These are phyloP conservation scores for Idaea dimidiata DNA, from an alignment of 2,888 invertebrate species.

Conservation along the genomic window DNA sequence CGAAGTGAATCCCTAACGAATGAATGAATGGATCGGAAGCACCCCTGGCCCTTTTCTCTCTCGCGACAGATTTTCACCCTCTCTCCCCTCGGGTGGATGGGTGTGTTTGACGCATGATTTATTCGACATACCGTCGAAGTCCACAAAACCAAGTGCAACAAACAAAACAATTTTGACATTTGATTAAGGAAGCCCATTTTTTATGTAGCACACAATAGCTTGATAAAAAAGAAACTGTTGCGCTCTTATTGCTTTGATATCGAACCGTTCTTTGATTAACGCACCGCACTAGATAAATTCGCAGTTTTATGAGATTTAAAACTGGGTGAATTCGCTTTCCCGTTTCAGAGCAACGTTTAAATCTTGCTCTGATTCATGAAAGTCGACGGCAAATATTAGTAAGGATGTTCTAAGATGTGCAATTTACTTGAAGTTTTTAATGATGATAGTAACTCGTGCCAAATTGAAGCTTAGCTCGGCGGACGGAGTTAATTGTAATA, in stretches of 20 bases:
- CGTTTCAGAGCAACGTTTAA: constrained; percentile 40
- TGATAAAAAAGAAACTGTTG: constrained; percentile 14
- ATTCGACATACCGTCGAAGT: constrained; percentile 42
- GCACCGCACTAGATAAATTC: constrained; percentile 41
- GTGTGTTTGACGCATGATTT: constrained; percentile 67
- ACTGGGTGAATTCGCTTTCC: constrained; percentile 51
- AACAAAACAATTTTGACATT: constrained; percentile 38
- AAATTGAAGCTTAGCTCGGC: constrained; percentile 62
- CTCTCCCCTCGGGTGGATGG: constrained; percentile 50
- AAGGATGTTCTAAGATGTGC: constrained; percentile 3
- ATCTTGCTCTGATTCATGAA: background rate
- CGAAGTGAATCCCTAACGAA: constrained; percentile 53
- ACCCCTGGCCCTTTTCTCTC: constrained; percentile 40
- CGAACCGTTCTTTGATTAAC: constrained; percentile 30
- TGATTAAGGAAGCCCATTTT: constrained; percentile 37
- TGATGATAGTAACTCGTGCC: constrained; percentile 45
- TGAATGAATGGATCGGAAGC: constrained; percentile 51
- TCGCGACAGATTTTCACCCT: constrained; percentile 56
- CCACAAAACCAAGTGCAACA: constrained; percentile 38
- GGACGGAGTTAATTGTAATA: constrained; percentile 70
- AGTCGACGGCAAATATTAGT: background rate
- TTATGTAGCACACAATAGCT: constrained; percentile 18
- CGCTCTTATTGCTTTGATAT: constrained; percentile 11
- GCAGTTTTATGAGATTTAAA: constrained; percentile 59
- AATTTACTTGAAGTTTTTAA: constrained; percentile 23